Percentiles rank a stretch among this genome's conserved stretches.
Evolutionary conservation across 2,113 vertebrate species (phyloP).

Genomic region (Oncorhynchus clarkii): DNA sequence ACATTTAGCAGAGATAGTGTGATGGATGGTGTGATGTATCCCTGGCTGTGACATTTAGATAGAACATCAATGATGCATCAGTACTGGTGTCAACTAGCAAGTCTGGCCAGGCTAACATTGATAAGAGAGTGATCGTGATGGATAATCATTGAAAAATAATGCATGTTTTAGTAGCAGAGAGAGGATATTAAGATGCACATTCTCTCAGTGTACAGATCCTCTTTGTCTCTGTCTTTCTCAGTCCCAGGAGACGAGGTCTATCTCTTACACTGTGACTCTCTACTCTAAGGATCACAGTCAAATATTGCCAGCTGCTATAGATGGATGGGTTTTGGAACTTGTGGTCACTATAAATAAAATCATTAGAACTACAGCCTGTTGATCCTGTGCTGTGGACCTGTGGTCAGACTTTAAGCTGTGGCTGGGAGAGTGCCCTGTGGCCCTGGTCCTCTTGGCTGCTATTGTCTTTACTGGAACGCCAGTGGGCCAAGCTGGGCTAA

Average conservation of each 20-base stretch:
- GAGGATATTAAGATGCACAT: neutral
- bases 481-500: too few species aligned
- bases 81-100: neutral
- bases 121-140: neutral
- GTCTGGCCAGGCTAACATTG: neutral
- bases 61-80: neutral
- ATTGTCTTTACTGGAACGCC: too few species aligned
- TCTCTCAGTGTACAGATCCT: neutral
- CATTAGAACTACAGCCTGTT: too few species aligned
- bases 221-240: neutral
- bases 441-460: too few species aligned
- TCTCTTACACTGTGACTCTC: neutral
- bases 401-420: too few species aligned
- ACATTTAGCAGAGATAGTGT: too few species aligned
- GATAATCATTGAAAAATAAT: neutral
- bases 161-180: too few species aligned
- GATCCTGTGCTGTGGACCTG: too few species aligned
- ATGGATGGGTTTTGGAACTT: too few species aligned
- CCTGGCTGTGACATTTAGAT: neutral
- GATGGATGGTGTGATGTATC: neutral
- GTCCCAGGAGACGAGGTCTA: neutral
- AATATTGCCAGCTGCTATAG: too few species aligned
- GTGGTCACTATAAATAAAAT: too few species aligned
- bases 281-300: neutral
- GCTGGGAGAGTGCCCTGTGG: too few species aligned